These are phyloP conservation scores for Chaenogobius annularis DNA, from an alignment of 2,113 vertebrate species.

Conservation along the genomic window DNA sequence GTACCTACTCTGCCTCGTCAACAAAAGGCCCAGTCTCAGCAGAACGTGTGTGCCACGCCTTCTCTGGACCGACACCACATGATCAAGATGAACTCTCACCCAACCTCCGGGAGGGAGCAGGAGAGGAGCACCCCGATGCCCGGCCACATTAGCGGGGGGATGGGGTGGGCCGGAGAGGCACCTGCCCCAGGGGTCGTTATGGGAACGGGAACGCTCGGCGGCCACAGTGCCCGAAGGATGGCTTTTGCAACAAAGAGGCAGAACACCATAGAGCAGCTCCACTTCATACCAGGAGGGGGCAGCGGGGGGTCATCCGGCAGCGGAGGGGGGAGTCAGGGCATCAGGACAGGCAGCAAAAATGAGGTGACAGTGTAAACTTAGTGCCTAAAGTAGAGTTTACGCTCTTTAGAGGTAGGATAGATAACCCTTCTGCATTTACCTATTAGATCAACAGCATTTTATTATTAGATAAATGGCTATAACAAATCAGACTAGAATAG, in stretches of 20 bases:
- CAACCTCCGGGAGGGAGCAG: conserved; percentile 79
- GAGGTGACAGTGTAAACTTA: conserved; percentile 87
- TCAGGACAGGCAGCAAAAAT: conserved; percentile 86
- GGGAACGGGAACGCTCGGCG: conserved; percentile 83
- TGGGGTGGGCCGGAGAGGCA: conserved; percentile 74
- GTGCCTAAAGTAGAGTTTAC: conserved; percentile 61
- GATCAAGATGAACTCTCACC: conserved; percentile 89
- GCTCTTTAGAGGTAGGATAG: conserved; percentile 45
- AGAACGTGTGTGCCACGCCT: conserved; percentile 84
- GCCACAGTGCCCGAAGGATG: conserved; percentile 81
- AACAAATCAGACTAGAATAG: conserved; percentile 50
- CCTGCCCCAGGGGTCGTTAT: conserved; percentile 77
- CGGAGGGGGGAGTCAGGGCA: conserved; percentile 78
- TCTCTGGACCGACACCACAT: conserved; percentile 85
- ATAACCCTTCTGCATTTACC: conserved; percentile 61
- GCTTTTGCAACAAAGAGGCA: conserved; percentile 87
- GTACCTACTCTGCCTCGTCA: conserved; percentile 80
- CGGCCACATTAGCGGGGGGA: conserved; percentile 72
- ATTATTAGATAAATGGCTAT: conserved; percentile 49
- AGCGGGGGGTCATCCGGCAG: conserved; percentile 68
- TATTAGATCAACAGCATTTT: conserved; percentile 57
- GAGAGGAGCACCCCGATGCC: conserved; percentile 71
- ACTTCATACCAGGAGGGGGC: conserved; percentile 87
- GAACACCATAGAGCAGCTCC: conserved; percentile 90
- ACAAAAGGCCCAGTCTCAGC: conserved; percentile 86